Percentiles rank a stretch among this genome's conserved stretches.
These are phyloP conservation scores for Phaonia tiefii DNA, from an alignment of 2,888 invertebrate species.

Conservation along the genomic window DNA sequence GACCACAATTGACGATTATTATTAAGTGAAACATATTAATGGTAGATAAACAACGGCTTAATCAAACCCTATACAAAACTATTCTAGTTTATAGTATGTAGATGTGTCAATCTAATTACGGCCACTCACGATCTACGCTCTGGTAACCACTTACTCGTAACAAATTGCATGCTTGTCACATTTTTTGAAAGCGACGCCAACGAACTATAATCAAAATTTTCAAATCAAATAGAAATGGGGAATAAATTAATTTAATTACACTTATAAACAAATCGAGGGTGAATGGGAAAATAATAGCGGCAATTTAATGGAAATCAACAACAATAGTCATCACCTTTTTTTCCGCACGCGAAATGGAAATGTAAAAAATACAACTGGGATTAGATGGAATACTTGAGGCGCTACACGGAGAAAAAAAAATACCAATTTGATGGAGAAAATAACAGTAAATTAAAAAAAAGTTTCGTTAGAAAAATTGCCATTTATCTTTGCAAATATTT, in stretches of 20 bases:
- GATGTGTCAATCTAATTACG: neutral
- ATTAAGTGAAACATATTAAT: no score
- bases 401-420: no score
- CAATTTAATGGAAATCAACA: conserved; percentile 18
- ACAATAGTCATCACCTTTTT: conserved; percentile 13
- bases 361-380: neutral
- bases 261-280: conserved; percentile 17
- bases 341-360: neutral
- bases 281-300: conserved; percentile 28
- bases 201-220: conserved; percentile 13
- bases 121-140: neutral
- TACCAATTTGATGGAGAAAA: no score
- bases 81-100: no score
- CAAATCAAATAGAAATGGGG: conserved; percentile 12
- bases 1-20: neutral
- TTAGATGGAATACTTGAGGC: no score
- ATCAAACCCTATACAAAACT: neutral
- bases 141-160: neutral
- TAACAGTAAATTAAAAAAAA: no score
- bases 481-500: no score
- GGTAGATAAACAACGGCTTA: no score
- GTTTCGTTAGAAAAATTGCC: no score
- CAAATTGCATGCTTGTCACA: neutral
- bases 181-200: neutral
- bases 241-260: conserved; percentile 36